Base-by-base conservation (phyloP, 2,113 vertebrate genomes). In the Ammodytes dubius region DNA sequence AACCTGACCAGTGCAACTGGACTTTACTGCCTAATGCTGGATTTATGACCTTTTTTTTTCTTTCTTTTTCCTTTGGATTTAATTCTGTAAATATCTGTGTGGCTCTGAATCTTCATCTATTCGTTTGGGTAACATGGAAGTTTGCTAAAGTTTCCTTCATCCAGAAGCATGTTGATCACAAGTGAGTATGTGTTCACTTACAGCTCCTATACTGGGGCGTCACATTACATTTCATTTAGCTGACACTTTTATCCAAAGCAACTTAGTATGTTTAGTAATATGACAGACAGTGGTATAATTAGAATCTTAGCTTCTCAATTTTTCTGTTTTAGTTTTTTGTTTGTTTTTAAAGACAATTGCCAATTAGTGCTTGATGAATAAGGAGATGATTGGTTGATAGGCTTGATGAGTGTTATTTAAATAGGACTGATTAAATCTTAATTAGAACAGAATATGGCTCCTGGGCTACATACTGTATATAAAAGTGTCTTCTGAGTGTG, bases 151-250 rank as follows among this genome's bases (percentile, higher is more conserved):
- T 58, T 61, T 43, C 19, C 79, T 56, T 12, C 39, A 47, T 72
- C 73, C 45, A 52, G 74, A 66, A 88, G 9, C 81, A 90, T 95
- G 95, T 87, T 95, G 79, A 92, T 95, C 70, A 93, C 91, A 85
- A 95, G 95, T 95, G 91, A 95, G 95, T 95, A 84, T 42, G 17
- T 19, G 42, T 67, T 4, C 4, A 15, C n/a, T 6, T 64, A 1
- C 43, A 53, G 37, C 43, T 0, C 27, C 6, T 27, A 27, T 27
- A 27, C 27, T 27, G 27, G 27, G 1, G 27, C 27, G 27, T 27
- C 27, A 27, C 27, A 27, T 27, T 27, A 27, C 27, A 27, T 27
- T 27, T 27, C 27, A 27, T 27, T 27, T 27, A 27, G 27, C 27
- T 27, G 27, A 27, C 27, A 2, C 27, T 27, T 27, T 27, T 27